These are phyloP conservation scores for Orgyia antiqua DNA, from an alignment of 2,888 invertebrate genomes.

Conservation along the genomic window DNA sequence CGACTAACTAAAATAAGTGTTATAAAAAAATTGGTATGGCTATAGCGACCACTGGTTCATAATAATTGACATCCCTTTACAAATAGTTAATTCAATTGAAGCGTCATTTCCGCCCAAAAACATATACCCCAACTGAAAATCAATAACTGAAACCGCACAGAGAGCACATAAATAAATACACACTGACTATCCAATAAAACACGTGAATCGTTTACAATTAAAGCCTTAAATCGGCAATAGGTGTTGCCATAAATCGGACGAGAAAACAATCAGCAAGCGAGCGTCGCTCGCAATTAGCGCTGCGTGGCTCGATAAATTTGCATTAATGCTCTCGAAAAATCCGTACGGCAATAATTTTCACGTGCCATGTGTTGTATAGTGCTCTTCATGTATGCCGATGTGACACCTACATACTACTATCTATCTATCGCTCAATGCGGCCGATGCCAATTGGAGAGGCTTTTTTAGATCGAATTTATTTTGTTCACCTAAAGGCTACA, in stretches of 20 bases:
- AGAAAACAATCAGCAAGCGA: slow-evolving; percentile 72
- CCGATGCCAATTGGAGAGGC: slow-evolving; percentile 27
- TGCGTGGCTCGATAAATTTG: slow-evolving; percentile 75
- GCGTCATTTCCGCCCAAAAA: too few relatives aligned
- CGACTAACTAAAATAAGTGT: too few relatives aligned
- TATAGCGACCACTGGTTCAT: too few relatives aligned
- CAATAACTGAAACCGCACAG: slow-evolving; percentile 69
- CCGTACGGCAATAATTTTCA: slow-evolving; percentile 72
- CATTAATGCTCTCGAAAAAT: slow-evolving; percentile 78
- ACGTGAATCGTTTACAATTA: slow-evolving; percentile 77
- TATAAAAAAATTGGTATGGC: too few relatives aligned
- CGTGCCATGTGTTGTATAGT: slow-evolving; percentile 60
- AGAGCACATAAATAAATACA: slow-evolving; percentile 69
- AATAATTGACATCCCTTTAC: too few relatives aligned
- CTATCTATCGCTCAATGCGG: slow-evolving; percentile 24
- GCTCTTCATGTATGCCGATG: slow-evolving; percentile 25
- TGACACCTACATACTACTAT: slow-evolving; percentile 10
- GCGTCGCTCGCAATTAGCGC: slow-evolving; percentile 76
- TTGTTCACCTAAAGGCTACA: too few relatives aligned
- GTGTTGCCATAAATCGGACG: slow-evolving; percentile 76
- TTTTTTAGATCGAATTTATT: too few relatives aligned
- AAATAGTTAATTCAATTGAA: too few relatives aligned
- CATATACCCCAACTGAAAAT: too few relatives aligned
- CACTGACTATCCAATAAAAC: slow-evolving; percentile 76
- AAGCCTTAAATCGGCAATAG: slow-evolving; percentile 78